Base-by-base conservation (phyloP, 2,888 invertebrate genomes). In the Eudasyphora cyanicolor region DNA sequence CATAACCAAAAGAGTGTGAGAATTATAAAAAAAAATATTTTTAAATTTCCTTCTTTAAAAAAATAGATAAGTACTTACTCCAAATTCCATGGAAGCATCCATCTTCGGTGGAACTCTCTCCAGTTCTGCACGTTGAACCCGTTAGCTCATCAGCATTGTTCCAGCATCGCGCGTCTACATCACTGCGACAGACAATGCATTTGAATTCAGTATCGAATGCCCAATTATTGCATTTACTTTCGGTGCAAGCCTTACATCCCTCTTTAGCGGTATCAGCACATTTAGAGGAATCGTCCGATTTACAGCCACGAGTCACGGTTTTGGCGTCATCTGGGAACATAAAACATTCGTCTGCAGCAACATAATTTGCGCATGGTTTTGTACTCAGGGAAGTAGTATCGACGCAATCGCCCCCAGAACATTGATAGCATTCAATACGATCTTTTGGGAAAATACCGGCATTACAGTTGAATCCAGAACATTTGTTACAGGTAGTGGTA, bases 161-260 rank as follows among this genome's bases (percentile, higher is more conserved):
- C 32, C 51, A 62, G n/a, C 86, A 85, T 0, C 54, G 29, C 8
- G 69, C 0, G 10, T 84, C 27, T 0, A 62, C 3, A 57, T 87
- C 87, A 77, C 88, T 89, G 45, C 89, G 88, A 54, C 89, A 89
- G 1, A 84, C 81, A 51, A 87, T 86, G 54, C 89, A 89, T 1
- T 77, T 87, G 14, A 86, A 86, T 6, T 85, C 0, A 86, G 19
- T 2, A 19, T 82, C 74, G 70, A 75, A 87, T 7, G 45, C 17
- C 0, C 0, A 35, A 19, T 45, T 70, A 21, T 90, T 90, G 75
- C 89, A 90, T 35, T 81, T 82, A 29, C 84, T 49, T 0, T 21
- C 24, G 0, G 27, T 3, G 71, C 89, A 89, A 38, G 76, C 64
- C 0, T 17, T 17, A 69, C 89, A 89, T 51, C 82, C 85, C 0